Evolutionary conservation across 1,140 invertebrate species (phyloP), one percentile per base, ranked within the genome.

Genomic region (Drosophila navojoa): DNA sequence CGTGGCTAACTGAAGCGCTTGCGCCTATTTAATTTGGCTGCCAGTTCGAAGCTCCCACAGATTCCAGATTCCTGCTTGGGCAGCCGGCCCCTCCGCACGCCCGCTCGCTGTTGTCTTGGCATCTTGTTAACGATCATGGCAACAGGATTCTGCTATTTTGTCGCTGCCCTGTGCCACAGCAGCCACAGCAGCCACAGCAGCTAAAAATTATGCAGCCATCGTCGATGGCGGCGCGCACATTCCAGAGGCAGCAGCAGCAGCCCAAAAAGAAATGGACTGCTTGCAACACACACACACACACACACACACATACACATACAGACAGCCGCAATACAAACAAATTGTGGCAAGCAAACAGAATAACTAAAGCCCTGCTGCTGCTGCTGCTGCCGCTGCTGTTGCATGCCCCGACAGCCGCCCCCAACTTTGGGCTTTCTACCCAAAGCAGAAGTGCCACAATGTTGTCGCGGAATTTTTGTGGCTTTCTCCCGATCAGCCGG

Each of bases 121-220:
- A 87, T 87, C 82, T 87, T 87, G 82, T 87, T 87, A 87, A 87
- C 82, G 82, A 87, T 89, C 82, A 89, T 86, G 84, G 82, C 82
- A 87, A 87, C 82, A 87, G 82, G 84, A 84, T 87, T 87, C 82
- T 89, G 82, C 82, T 89, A 87, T 87, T 87, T 87, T 87, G 82
- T 87, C 79, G 81, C 81, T 86, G 81, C 80, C 77, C 73, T 79
- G 72, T 68, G 76, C 77, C 81, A 76, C 27, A 45, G 47, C 47
- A 49, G 47, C 77, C 81, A 76, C 27, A 45, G 47, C 47, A 49
- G 47, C 47, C 35, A 22, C 19, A 22, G 47, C 47, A 50, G 47
- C 47, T 50, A 79, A 85, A 82, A 73, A 82, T 73, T 79, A 86
- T 86, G 79, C 82, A 62, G 72, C 72, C 11, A 38, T 47, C 63